Conservation (phyloP, 2,113 vertebrate species). For the Arenaria interpres region DNA sequence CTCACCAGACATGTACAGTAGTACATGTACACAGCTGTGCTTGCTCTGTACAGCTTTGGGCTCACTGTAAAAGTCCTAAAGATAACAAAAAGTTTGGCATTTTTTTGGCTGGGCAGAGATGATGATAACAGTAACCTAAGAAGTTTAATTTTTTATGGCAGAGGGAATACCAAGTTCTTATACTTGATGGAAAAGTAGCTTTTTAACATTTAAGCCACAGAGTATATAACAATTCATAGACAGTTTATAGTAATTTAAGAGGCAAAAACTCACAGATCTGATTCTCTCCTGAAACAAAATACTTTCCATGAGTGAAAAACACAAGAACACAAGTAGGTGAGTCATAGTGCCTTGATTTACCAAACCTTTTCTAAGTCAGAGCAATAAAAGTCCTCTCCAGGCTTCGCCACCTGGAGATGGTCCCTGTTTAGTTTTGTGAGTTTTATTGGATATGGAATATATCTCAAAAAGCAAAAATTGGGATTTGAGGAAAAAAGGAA, state of each 20-base stretch:
- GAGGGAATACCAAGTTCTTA: background rate
- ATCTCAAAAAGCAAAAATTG: background rate
- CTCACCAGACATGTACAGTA: background rate
- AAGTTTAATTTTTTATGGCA: background rate
- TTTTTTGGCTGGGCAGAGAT: background rate
- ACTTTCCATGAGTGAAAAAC: background rate
- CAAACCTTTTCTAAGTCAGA: background rate
- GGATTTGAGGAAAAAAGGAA: background rate
- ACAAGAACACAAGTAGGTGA: background rate
- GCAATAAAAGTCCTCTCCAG: background rate
- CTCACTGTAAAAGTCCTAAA: background rate
- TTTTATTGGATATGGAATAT: background rate
- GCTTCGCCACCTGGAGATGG: background rate
- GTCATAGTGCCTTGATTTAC: background rate
- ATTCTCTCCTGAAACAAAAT: background rate
- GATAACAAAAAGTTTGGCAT: background rate
- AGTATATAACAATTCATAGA: background rate
- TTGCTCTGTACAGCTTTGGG: background rate
- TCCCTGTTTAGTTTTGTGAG: background rate
- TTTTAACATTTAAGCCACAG: background rate
- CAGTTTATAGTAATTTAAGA: background rate
- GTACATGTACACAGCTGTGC: background rate
- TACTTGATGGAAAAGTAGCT: background rate
- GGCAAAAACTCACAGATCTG: background rate
- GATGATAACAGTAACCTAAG: background rate